Conservation (phyloP, 2,113 vertebrate species). For the Malaclemys terrapin region DNA sequence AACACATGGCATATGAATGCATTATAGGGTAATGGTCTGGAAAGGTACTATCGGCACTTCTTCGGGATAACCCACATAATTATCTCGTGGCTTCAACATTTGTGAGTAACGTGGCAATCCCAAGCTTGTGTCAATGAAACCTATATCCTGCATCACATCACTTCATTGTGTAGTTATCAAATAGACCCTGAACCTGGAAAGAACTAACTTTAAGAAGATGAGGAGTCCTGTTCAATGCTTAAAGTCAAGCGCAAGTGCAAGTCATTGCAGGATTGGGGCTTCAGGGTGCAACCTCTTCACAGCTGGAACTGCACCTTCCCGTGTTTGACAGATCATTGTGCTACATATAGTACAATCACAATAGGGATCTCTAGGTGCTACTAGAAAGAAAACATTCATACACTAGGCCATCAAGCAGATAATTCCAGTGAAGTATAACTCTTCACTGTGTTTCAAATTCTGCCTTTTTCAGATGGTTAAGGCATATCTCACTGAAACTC, state of each 20-base stretch:
- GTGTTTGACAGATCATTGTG: not conserved
- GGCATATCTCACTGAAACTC: not conserved
- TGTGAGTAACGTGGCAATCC: not conserved
- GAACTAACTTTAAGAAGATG: constrained; percentile 12
- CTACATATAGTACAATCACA: constrained; percentile 18
- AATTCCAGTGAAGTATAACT: constrained; percentile 25
- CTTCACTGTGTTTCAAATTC: constrained; percentile 19
- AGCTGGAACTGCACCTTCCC: constrained; percentile 34
- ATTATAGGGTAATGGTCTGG: not conserved
- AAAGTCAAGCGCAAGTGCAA: constrained; percentile 27
- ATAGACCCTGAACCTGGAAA: not conserved
- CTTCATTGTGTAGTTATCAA: not conserved
- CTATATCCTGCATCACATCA: not conserved
- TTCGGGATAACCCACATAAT: fast-evolving
- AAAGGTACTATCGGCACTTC: not conserved
- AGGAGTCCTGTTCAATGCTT: constrained; percentile 20
- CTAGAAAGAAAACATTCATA: constrained; percentile 34
- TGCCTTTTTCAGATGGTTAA: not conserved
- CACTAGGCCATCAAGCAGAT: constrained; percentile 26
- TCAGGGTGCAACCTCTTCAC: constrained; percentile 35
- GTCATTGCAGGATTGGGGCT: constrained; percentile 30
- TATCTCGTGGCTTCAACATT: not conserved
- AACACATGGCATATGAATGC: not conserved
- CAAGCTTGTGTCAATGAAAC: not conserved
- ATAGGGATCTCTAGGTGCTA: constrained; percentile 50